Conservation (phyloP, 2,113 vertebrate species). For the Ardeotis arabs region DNA sequence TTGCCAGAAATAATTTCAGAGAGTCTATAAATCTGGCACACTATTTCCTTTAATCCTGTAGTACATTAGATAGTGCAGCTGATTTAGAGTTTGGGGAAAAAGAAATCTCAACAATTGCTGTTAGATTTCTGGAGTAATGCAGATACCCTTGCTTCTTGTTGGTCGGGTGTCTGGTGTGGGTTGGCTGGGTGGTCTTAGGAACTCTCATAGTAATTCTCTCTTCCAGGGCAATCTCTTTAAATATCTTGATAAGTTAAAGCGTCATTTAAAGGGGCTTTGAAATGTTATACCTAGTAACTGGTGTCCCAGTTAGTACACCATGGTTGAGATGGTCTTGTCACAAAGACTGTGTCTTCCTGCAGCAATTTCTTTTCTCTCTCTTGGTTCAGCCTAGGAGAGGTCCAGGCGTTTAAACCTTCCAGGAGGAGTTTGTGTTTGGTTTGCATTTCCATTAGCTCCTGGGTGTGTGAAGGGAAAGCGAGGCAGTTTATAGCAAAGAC, state of each 20-base stretch:
- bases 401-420: neutral
- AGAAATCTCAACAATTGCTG: neutral
- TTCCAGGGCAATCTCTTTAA: neutral
- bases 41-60: neutral
- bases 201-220: neutral
- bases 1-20: neutral
- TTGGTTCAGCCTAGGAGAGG: neutral
- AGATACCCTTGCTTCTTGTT: neutral
- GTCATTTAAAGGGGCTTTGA: neutral
- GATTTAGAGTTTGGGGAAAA: neutral
- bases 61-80: neutral
- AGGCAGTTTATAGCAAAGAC: neutral
- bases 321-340: neutral
- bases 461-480: neutral
- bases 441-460: neutral
- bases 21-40: neutral
- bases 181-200: too few relatives aligned
- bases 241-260: neutral
- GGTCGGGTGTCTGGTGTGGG: fast-evolving
- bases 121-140: neutral
- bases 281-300: neutral
- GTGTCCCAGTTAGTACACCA: neutral
- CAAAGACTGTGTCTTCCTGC: neutral
- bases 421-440: neutral
- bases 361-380: neutral